Evolutionary conservation across 2,113 vertebrate species (phyloP).

Genomic region (Dolichotis patagonum): DNA sequence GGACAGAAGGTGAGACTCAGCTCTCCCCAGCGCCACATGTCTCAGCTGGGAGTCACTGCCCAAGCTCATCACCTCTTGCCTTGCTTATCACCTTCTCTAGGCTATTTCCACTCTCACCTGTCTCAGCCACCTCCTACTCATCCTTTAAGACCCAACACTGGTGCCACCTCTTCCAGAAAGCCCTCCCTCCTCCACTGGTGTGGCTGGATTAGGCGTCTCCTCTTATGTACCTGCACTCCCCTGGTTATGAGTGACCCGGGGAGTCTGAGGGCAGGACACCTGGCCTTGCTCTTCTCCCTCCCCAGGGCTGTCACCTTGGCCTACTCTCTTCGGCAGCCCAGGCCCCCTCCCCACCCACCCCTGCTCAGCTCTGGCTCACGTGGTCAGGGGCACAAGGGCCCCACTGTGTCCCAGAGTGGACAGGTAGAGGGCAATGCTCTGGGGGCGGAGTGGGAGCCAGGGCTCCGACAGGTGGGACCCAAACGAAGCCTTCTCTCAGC

Average conservation of each 20-base stretch:
- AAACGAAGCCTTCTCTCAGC: conserved; percentile 73
- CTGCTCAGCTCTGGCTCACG: conserved; percentile 39
- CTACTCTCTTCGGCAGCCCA: neutral
- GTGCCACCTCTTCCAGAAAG: neutral
- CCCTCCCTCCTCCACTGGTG: neutral
- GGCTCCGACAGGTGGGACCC: neutral
- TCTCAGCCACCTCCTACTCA: neutral
- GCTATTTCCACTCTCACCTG: neutral
- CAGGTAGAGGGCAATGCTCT: neutral
- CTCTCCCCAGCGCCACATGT: too few species aligned
- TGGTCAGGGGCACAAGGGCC: conserved; percentile 61
- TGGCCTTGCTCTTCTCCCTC: neutral
- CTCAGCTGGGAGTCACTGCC: neutral
- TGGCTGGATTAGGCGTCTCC: neutral
- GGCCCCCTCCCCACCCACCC: neutral
- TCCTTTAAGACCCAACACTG: neutral
- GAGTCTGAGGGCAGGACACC: neutral
- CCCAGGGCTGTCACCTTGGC: neutral
- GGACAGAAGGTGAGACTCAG: neutral
- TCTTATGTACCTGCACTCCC: neutral
- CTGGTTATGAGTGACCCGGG: neutral
- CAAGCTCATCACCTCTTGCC: neutral
- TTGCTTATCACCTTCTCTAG: neutral
- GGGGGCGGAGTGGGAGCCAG: neutral
- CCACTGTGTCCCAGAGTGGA: conserved; percentile 30